Percentiles rank a stretch among this genome's conserved stretches.
Conservation (phyloP, 2,113 vertebrate genomes). For the Corapipo altera region DNA sequence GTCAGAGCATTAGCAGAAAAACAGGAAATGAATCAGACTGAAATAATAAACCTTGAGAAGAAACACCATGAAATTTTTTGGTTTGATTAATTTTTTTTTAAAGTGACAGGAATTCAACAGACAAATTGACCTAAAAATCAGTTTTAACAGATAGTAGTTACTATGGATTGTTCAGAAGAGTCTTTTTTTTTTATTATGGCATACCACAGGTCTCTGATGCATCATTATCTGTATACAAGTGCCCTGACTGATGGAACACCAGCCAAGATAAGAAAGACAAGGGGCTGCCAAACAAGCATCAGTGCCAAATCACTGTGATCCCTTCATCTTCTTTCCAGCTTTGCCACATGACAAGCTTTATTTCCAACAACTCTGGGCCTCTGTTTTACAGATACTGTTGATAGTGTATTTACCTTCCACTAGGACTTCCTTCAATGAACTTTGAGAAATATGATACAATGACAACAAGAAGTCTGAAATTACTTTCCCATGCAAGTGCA, state of each 20-base stretch:
- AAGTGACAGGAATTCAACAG: neutral
- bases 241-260: neutral
- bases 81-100: neutral
- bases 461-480: neutral
- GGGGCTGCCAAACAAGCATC: neutral
- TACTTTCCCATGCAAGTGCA: neutral
- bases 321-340: neutral
- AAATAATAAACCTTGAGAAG: slow-evolving; percentile 51
- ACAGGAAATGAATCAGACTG: slow-evolving; percentile 61
- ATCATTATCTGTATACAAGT: neutral
- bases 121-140: neutral
- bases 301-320: neutral
- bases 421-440: neutral
- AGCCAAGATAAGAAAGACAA: neutral
- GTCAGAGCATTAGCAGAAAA: slow-evolving; percentile 42
- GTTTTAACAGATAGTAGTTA: neutral
- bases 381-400: neutral
- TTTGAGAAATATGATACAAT: neutral
- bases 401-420: neutral
- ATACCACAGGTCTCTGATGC: neutral
- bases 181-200: neutral
- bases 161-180: neutral
- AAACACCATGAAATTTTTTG: slow-evolving; percentile 14
- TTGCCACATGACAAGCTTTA: neutral
- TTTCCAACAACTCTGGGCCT: neutral